Evolutionary conservation across 2,888 invertebrate species (phyloP).

Genomic region (Volucella bombylans): DNA sequence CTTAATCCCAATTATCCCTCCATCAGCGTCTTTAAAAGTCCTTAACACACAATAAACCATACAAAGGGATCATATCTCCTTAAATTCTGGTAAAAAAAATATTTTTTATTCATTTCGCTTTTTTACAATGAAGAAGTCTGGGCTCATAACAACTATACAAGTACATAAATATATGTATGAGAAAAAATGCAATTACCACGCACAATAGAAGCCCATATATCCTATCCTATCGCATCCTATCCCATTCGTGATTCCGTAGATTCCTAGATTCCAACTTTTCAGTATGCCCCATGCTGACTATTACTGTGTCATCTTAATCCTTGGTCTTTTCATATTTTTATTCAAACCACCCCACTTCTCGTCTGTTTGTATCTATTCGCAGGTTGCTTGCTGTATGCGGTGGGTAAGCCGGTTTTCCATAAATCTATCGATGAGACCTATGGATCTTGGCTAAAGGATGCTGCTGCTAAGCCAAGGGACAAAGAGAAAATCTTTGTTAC

Average conservation of each 20-base stretch:
- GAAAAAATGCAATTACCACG: constrained; percentile 65
- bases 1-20: constrained; percentile 55
- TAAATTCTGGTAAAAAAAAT: constrained; percentile 18
- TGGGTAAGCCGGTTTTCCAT: constrained; percentile 96
- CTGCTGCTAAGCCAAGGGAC: constrained; percentile 80
- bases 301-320: constrained; percentile 66
- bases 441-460: constrained; percentile 94
- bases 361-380: constrained; percentile 57
- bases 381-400: constrained; percentile 95
- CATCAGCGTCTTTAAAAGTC: constrained; percentile 15
- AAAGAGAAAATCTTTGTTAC: constrained; percentile 92
- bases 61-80: constrained; percentile 37
- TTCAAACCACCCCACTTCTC: background rate
- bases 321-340: constrained; percentile 58
- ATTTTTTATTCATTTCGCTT: too few relatives aligned
- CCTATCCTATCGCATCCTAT: background rate
- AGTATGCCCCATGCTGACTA: constrained; percentile 20
- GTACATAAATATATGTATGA: constrained; percentile 16
- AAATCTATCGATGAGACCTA: constrained; percentile 89
- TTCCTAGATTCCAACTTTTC: constrained; percentile 9
- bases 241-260: background rate
- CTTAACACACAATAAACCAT: constrained; percentile 28
- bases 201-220: constrained; percentile 65
- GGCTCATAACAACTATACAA: constrained; percentile 15
- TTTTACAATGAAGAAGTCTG: too few relatives aligned